Conservation (phyloP, 2,797 vertebrate species). For the Cygnus olor region DNA sequence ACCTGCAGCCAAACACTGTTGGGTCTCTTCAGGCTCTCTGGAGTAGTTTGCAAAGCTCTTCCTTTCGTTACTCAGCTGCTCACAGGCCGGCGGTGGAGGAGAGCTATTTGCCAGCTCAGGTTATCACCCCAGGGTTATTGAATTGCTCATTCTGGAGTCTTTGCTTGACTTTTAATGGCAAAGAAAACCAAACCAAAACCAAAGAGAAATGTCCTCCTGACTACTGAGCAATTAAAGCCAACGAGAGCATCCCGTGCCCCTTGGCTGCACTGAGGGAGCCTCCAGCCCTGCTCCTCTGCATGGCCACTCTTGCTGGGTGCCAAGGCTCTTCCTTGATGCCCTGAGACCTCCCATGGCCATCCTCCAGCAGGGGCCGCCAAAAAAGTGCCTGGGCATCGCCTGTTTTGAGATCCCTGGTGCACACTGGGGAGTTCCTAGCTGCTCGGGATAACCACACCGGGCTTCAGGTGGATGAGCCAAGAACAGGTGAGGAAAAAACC, state of each 20-base stretch:
- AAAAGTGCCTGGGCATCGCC: no score
- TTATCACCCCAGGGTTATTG: background rate
- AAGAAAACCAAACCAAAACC: background rate
- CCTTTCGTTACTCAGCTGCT: background rate
- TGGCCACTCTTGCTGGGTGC: background rate
- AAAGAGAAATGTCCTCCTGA: background rate
- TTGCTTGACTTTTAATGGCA: background rate
- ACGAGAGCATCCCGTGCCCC: fast-evolving
- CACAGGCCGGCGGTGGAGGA: background rate
- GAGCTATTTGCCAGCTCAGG: background rate
- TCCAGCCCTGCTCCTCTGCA: background rate
- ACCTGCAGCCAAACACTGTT: background rate
- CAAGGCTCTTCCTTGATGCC: background rate
- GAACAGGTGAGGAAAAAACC: conserved; percentile 12
- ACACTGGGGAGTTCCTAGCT: conserved; percentile 65
- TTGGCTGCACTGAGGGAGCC: fast-evolving
- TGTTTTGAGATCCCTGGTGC: conserved; percentile 52
- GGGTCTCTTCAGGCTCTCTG: background rate
- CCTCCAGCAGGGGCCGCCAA: no score
- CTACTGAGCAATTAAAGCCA: background rate
- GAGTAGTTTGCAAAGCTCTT: background rate
- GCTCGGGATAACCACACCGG: conserved; percentile 42
- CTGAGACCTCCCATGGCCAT: background rate
- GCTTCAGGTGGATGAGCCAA: conserved; percentile 38
- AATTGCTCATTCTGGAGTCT: background rate